phyloP scores from a whole-genome alignment of 2,113 vertebrate species.

The Chitala chitala region DNA sequence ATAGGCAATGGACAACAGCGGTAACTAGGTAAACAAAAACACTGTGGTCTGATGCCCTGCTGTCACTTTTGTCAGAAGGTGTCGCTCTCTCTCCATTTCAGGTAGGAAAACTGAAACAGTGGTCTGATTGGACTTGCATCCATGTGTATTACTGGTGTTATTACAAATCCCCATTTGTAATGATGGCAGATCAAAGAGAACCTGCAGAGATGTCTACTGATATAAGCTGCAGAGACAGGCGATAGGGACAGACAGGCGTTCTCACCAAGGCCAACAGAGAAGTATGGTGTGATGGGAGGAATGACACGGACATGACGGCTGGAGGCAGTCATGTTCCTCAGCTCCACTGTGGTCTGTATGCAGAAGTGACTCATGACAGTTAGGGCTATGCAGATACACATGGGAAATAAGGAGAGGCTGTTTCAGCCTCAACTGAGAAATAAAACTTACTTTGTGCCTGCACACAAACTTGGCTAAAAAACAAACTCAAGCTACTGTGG shows the following conservation, averaged over 20 bases:
- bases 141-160: no score
- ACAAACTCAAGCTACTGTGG: no score
- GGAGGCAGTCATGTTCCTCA: constrained; percentile 76
- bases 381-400: neutral
- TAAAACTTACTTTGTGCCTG: no score
- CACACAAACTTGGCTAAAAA: no score
- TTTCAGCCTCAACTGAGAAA: neutral
- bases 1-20: neutral
- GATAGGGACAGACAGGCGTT: no score
- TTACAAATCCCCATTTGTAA: no score
- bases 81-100: neutral
- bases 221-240: no score
- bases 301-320: constrained; percentile 73
- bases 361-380: neutral
- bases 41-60: neutral
- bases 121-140: no score
- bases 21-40: neutral
- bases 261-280: constrained; percentile 81
- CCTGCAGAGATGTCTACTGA: no score
- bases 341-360: constrained; percentile 69
- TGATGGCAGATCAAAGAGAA: no score
- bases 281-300: constrained; percentile 75
- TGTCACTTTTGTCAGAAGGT: neutral
- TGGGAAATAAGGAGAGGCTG: neutral
- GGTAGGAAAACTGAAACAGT: no score